A percentile compares a stretch with the other conserved stretches of the same genome.
phyloP scores from a whole-genome alignment of 2,797 vertebrate genomes.

The Microcaecilia unicolor region DNA sequence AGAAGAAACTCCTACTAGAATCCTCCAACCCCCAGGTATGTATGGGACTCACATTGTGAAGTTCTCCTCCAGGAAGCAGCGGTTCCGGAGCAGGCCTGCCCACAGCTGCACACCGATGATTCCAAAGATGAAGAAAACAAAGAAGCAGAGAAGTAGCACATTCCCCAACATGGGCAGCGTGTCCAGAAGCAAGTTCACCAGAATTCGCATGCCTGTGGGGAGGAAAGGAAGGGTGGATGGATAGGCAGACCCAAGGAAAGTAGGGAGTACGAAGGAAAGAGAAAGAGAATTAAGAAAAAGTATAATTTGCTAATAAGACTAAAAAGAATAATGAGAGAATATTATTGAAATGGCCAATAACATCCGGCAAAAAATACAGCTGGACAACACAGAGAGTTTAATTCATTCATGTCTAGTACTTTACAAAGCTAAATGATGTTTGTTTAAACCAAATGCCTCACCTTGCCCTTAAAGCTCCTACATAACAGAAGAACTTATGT shows the following conservation, averaged over 20 bases:
- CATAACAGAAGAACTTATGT: too few species aligned
- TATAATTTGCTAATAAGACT: too few species aligned
- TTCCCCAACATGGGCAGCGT: slow-evolving; percentile 96
- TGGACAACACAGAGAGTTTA: too few species aligned
- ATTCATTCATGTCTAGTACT: too few species aligned
- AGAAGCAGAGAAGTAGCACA: slow-evolving; percentile 94
- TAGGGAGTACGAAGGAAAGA: not conserved
- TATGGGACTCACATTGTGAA: slow-evolving; percentile 92
- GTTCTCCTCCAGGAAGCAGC: slow-evolving; percentile 84
- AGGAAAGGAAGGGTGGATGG: not conserved
- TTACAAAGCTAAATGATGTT: too few species aligned
- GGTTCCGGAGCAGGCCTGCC: slow-evolving; percentile 88
- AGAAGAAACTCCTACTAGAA: too few species aligned
- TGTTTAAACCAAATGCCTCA: too few species aligned
- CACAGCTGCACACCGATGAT: slow-evolving; percentile 96
- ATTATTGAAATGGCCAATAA: too few species aligned
- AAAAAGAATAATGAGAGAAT: not conserved
- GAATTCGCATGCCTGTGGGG: slow-evolving; percentile 80
- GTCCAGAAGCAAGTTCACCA: slow-evolving; percentile 94
- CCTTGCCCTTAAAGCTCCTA: too few species aligned
- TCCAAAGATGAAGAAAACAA: slow-evolving; percentile 97
- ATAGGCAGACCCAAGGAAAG: not conserved
- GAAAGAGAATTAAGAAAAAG: not conserved
- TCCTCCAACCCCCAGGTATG: too few species aligned
- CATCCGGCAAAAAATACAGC: too few species aligned